Conservation (phyloP, 2,797 vertebrate species). For the Myotis pilosus region DNA sequence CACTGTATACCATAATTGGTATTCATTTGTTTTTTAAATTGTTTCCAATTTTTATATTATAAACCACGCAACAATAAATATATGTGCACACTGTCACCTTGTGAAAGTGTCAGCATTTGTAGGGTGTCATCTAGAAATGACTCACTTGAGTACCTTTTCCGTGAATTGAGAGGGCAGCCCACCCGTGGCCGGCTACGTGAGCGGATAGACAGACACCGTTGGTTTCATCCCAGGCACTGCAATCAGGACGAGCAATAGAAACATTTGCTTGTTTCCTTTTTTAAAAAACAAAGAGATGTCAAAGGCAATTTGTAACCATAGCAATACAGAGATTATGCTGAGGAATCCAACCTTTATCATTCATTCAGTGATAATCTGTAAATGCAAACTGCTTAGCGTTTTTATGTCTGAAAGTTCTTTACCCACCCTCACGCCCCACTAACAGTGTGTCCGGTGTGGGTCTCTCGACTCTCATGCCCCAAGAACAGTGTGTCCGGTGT, state of each 20-base stretch:
- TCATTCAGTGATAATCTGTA: not conserved
- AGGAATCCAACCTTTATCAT: not conserved
- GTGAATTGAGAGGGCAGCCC: not conserved
- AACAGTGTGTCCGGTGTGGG: no score
- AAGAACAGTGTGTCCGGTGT: no score
- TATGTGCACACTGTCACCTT: accelerated
- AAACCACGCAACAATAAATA: not conserved
- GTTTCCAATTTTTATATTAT: not conserved
- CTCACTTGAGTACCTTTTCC: not conserved
- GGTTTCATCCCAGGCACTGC: not conserved
- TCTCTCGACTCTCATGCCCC: no score
- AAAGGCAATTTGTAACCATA: not conserved
- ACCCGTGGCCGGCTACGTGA: accelerated
- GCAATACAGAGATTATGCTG: not conserved
- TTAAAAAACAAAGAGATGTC: not conserved
- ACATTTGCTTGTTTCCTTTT: not conserved
- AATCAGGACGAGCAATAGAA: not conserved
- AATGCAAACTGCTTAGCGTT: not conserved
- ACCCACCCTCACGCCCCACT: no score
- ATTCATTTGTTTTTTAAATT: not conserved
- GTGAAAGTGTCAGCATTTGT: accelerated
- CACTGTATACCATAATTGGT: not conserved
- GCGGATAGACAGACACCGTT: accelerated
- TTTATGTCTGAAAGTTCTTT: not conserved
- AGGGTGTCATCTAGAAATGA: not conserved